A percentile compares a stretch with the other conserved stretches of the same genome.
Conservation (phyloP, 2,888 invertebrate species). For the Lordiphosa fenestrarum region DNA sequence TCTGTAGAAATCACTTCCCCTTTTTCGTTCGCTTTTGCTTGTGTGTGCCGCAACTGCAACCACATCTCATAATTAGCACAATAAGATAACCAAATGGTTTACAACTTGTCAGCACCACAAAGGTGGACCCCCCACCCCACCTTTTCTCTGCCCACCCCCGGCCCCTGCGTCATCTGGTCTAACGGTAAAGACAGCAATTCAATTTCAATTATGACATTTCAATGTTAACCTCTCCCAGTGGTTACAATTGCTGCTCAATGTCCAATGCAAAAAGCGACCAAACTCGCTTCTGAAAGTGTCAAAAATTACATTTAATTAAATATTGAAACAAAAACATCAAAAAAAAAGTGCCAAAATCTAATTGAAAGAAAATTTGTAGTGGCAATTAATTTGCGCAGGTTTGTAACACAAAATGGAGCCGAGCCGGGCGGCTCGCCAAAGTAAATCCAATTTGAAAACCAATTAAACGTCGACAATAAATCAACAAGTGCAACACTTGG, state of each 20-base stretch:
- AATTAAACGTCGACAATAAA: conserved; percentile 74
- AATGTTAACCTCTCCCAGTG: conserved; percentile 52
- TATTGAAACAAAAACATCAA: conserved; percentile 1
- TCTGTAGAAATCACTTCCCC: too few relatives aligned
- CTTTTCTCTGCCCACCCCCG: conserved; percentile 11
- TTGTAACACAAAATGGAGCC: conserved; percentile 12
- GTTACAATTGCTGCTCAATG: neutral
- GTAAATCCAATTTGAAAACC: conserved; percentile 73
- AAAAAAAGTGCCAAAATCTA: conserved; percentile 57
- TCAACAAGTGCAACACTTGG: conserved; percentile 69
- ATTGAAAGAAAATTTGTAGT: conserved; percentile 66
- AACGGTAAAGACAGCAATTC: conserved; percentile 70
- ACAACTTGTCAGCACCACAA: conserved; percentile 35
- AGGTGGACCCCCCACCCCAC: conserved; percentile 12
- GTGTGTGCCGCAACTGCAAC: neutral
- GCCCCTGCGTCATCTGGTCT: conserved; percentile 18
- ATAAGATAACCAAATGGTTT: conserved; percentile 54
- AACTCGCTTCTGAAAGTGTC: conserved; percentile 25
- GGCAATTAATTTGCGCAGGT: conserved; percentile 53
- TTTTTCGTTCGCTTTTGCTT: too few relatives aligned
- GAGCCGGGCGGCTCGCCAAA: conserved; percentile 16
- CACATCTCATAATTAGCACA: conserved; percentile 64
- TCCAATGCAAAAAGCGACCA: neutral
- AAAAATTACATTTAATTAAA: conserved; percentile 35
- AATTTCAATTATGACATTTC: conserved; percentile 74